Evolutionary conservation across 2,888 invertebrate genomes (phyloP), one percentile per base, ranked within the genome.

Genomic region (Torymus aiolomorphi): DNA sequence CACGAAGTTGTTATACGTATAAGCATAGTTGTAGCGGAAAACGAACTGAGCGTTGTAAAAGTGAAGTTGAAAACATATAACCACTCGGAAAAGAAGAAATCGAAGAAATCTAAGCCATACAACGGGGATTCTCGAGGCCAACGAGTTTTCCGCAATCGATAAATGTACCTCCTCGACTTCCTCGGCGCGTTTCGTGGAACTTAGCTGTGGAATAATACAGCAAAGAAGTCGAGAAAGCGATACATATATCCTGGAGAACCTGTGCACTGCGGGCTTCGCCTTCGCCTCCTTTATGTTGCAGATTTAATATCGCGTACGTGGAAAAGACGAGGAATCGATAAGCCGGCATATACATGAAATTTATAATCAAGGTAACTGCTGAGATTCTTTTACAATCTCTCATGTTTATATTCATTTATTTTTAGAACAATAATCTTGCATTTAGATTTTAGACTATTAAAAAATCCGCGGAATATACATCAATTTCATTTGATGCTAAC

Each of bases 191-290:
- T 63, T 18, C 18, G 31, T 3, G 18, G 52, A 73, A 73, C 73
- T 73, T 73, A 56, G 63, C 73, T 65, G 56, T 42, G 52, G 56
- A 73, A 73, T 73, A 73, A 65, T 63, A 65, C 42, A 73, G 18
- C 42, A 14, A 18, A 42, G 42, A 56, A 56, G 52, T 57, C 18
- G 20, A 70, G 49, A 59, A 10, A 61, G 14, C 54, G 18, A 56
- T 56, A 31, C n/a, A 69, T 69, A 14, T 69, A 24, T 24, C 24
- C 24, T 24, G 24, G 24, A 24, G 10, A 31, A 31, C 16, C 56
- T 24, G 24, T 24, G 24, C 24, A 24, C 24, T 57, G 14, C 31
- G 31, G 24, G 12, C n/a, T 56, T 52, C 52, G 20, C 8, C 49
- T 66, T 66, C 52, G 14, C 3, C 14, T 49, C 52, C 66, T 20